A percentile compares a stretch with the other conserved stretches of the same genome.
These are phyloP conservation scores for Muricea muricata DNA, from an alignment of 92 coral and sea anemone species.

Conservation along the genomic window DNA sequence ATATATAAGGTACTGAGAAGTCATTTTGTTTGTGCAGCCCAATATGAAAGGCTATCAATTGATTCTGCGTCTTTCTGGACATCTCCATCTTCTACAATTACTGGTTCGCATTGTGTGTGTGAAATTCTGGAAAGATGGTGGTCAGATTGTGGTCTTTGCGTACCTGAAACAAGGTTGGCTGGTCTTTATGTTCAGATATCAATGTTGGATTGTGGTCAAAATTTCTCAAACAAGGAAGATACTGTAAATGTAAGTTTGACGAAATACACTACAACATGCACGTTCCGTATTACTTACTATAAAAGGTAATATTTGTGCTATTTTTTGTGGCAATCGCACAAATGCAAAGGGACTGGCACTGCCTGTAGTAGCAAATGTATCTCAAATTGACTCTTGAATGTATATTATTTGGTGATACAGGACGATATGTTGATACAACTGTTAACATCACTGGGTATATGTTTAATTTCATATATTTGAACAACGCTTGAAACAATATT, in stretches of 20 bases:
- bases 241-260: not conserved
- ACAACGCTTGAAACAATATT: no score
- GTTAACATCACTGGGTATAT: no score
- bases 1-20: no score
- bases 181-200: slow-evolving; percentile 40
- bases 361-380: no score
- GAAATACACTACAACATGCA: no score
- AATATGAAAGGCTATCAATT: not conserved
- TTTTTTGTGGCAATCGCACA: no score
- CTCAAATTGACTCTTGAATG: no score
- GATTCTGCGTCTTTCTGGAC: not conserved
- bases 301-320: not conserved
- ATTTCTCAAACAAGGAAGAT: slow-evolving; percentile 7
- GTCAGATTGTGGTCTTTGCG: slow-evolving; percentile 3
- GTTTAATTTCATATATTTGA: no score
- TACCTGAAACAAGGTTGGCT: slow-evolving; percentile 13
- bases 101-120: not conserved
- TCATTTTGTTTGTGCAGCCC: slow-evolving; percentile 28
- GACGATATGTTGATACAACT: no score
- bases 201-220: not conserved
- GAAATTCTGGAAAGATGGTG: slow-evolving; percentile 32
- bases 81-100: not conserved
- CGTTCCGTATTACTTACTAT: not conserved
- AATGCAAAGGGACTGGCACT: no score
- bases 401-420: no score